Evolutionary conservation across 2,113 vertebrate genomes (phyloP).

Genomic region (Paramormyrops kingsleyae): DNA sequence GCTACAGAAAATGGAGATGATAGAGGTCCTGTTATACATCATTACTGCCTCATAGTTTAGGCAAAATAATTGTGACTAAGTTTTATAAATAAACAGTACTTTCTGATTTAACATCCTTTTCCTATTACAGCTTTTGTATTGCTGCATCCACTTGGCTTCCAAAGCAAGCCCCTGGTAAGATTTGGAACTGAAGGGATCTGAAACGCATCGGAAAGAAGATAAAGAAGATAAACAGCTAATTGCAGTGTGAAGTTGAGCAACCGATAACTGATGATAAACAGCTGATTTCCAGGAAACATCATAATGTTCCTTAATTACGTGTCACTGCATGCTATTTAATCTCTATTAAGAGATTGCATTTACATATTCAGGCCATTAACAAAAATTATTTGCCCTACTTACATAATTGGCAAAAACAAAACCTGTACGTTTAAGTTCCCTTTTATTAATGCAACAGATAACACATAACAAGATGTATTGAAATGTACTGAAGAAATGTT

Average conservation of each 20-base stretch:
- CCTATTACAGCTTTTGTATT: background rate
- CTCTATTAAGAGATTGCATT: background rate
- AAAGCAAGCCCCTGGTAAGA: background rate
- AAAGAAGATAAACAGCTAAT: background rate
- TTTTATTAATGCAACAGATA: background rate
- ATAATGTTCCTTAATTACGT: background rate
- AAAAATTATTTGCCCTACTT: background rate
- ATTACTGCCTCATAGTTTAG: background rate
- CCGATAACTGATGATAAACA: background rate
- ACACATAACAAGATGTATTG: background rate
- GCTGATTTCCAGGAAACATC: background rate
- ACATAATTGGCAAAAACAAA: background rate
- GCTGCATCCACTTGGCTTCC: background rate
- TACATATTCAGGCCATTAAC: background rate
- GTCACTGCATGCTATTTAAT: background rate
- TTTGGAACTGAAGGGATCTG: background rate
- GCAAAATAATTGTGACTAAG: background rate
- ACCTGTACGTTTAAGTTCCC: background rate
- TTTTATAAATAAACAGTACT: background rate
- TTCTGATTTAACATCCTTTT: background rate
- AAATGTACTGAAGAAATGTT: background rate
- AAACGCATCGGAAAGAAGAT: background rate
- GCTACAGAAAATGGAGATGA: background rate
- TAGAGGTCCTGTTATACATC: background rate
- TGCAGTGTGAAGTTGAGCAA: background rate